These are phyloP conservation scores for Drosophila limbata DNA, from an alignment of 2,888 invertebrate species.

Conservation along the genomic window DNA sequence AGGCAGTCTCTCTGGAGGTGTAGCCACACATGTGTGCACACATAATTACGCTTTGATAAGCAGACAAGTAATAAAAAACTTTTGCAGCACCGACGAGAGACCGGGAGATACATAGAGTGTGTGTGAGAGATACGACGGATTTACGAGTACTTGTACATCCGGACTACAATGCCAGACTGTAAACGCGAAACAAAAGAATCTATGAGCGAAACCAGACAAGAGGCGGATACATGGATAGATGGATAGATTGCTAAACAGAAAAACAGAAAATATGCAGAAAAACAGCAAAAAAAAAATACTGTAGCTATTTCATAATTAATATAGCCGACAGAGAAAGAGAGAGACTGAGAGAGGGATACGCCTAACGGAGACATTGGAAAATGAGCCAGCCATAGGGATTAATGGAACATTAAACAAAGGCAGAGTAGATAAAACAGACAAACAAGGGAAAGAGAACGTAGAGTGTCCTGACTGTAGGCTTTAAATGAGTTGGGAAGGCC, in stretches of 20 bases:
- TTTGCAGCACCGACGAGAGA: slow-evolving; percentile 20
- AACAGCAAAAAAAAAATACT: slow-evolving; percentile 35
- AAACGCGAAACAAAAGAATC: slow-evolving; percentile 72
- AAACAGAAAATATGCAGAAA: slow-evolving; percentile 2
- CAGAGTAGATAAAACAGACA: slow-evolving; percentile 33
- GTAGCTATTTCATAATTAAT: slow-evolving; percentile 78
- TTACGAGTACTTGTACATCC: slow-evolving; percentile 25
- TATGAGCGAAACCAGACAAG: slow-evolving; percentile 52
- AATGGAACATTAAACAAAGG: slow-evolving; percentile 73
- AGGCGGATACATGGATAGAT: slow-evolving; percentile 59
- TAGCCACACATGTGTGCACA: slow-evolving; percentile 51
- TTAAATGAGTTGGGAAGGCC: slow-evolving; percentile 25
- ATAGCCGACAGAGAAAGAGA: slow-evolving; percentile 37
- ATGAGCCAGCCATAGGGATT: slow-evolving; percentile 68
- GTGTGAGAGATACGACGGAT: not conserved
- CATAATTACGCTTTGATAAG: slow-evolving; percentile 80
- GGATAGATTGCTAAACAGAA: slow-evolving; percentile 58
- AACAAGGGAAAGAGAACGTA: not conserved
- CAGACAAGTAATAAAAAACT: slow-evolving; percentile 72
- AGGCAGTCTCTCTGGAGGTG: slow-evolving; percentile 31
- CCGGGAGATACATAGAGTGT: not conserved
- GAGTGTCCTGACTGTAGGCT: not conserved
- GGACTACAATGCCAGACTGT: slow-evolving; percentile 66
- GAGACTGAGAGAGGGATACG: slow-evolving; percentile 12
- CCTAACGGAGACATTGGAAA: slow-evolving; percentile 59